Evolutionary conservation across 2,797 vertebrate genomes (phyloP).

Genomic region (Cyprinella venusta): DNA sequence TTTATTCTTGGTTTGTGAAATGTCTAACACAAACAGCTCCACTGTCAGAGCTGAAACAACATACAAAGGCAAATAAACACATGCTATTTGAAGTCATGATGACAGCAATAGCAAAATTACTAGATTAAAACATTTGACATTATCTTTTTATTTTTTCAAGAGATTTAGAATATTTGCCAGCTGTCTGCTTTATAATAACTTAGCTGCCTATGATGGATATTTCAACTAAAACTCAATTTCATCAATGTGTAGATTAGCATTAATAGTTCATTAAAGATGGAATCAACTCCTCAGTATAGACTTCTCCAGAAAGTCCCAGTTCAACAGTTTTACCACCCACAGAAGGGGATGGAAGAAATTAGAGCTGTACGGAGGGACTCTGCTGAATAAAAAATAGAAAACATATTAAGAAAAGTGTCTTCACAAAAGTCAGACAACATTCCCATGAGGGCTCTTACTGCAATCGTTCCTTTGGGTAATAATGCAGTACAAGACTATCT

Average conservation of each 20-base stretch:
- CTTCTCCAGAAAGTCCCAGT: conserved; percentile 53
- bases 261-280: conserved; percentile 66
- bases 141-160: neutral
- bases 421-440: conserved; percentile 55
- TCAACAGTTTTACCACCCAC: conserved; percentile 51
- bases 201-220: conserved; percentile 32
- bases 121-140: neutral
- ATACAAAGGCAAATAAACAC: conserved; percentile 1
- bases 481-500: conserved; percentile 40
- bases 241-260: conserved; percentile 53
- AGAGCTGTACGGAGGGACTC: conserved; percentile 41
- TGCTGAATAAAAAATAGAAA: conserved; percentile 50
- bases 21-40: neutral
- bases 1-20: neutral
- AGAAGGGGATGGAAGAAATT: conserved; percentile 53
- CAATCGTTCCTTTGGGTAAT: conserved; percentile 59
- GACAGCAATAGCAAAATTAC: neutral
- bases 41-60: neutral
- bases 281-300: conserved; percentile 63
- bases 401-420: conserved; percentile 59
- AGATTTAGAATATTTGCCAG: conserved; percentile 25
- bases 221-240: conserved; percentile 53
- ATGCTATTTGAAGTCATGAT: neutral
- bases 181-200: conserved; percentile 10
- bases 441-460: conserved; percentile 3